Evolutionary conservation across 1,140 invertebrate species (phyloP).

Genomic region (Eriocheir sinensis): DNA sequence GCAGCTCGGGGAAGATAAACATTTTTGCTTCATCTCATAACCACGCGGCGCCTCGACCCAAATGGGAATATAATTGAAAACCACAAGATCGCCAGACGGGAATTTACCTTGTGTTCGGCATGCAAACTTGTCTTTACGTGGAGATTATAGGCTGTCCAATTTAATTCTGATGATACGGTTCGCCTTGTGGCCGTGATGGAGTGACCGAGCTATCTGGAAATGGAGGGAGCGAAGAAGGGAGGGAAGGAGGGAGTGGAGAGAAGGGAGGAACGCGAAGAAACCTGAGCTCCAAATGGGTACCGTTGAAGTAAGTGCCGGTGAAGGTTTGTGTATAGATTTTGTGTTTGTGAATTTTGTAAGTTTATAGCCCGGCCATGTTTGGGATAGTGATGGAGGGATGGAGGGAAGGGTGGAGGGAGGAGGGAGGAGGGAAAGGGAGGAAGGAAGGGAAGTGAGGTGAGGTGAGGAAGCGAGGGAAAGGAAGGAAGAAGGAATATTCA

Average conservation of each 20-base stretch:
- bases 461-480: not conserved
- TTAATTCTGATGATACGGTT: constrained; percentile 70
- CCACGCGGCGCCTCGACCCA: not conserved
- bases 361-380: too few species aligned
- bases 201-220: constrained; percentile 1
- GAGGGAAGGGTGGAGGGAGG: not conserved
- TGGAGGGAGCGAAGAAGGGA: not conserved
- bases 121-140: constrained; percentile 60
- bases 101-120: constrained; percentile 52
- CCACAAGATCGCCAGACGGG: not conserved
- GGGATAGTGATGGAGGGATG: not conserved
- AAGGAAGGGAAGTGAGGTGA: not conserved
- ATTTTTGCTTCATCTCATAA: constrained; percentile 12
- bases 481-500: not conserved
- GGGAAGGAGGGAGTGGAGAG: not conserved
- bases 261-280: not conserved
- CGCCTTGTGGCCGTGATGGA: constrained; percentile 34
- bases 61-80: constrained; percentile 65
- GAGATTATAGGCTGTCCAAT: constrained; percentile 63
- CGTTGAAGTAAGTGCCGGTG: not conserved
- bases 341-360: not conserved
- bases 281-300: not conserved
- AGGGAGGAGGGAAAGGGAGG: not conserved
- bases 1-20: not conserved
- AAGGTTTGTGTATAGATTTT: not conserved